Percentiles rank a stretch among this genome's conserved stretches.
These are phyloP conservation scores for Grammomys dolichurus DNA, from an alignment of 2,113 vertebrate genomes.

Conservation along the genomic window DNA sequence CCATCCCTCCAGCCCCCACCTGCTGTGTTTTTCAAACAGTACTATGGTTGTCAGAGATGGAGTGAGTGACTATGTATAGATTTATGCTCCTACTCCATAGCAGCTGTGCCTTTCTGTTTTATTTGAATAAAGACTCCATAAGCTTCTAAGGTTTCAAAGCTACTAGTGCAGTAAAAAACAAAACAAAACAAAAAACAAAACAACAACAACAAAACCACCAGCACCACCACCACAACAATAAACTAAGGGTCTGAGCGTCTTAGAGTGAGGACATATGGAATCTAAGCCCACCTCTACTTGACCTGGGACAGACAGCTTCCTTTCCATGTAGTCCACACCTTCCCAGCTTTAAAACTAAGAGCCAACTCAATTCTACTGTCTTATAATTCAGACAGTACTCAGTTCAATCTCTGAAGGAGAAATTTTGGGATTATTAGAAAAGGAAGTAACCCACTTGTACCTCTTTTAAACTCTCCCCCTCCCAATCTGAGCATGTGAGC, in stretches of 20 bases:
- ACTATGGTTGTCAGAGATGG: background rate
- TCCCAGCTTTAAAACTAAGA: conserved; percentile 38
- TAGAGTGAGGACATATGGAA: background rate
- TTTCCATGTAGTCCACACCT: conserved; percentile 14
- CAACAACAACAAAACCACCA: background rate
- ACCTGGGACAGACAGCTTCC: conserved; percentile 2
- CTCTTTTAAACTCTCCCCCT: background rate
- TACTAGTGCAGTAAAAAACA: background rate
- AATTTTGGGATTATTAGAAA: conserved; percentile 54
- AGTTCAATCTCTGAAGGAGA: conserved; percentile 44
- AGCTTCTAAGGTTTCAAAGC: conserved; percentile 49
- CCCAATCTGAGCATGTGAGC: background rate
- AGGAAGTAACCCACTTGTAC: conserved; percentile 53
- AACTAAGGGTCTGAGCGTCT: background rate
- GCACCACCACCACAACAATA: background rate
- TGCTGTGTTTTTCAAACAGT: conserved; percentile 42
- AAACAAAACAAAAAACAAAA: background rate
- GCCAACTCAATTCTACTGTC: conserved; percentile 42
- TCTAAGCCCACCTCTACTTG: background rate
- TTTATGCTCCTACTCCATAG: background rate
- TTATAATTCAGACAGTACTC: conserved; percentile 5
- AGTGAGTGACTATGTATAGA: background rate
- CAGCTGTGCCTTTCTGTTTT: conserved; percentile 41
- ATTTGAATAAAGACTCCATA: conserved; percentile 27
- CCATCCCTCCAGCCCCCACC: background rate